Evolutionary conservation across 2,113 vertebrate genomes (phyloP).

Genomic region (Ariopsis seemanni): DNA sequence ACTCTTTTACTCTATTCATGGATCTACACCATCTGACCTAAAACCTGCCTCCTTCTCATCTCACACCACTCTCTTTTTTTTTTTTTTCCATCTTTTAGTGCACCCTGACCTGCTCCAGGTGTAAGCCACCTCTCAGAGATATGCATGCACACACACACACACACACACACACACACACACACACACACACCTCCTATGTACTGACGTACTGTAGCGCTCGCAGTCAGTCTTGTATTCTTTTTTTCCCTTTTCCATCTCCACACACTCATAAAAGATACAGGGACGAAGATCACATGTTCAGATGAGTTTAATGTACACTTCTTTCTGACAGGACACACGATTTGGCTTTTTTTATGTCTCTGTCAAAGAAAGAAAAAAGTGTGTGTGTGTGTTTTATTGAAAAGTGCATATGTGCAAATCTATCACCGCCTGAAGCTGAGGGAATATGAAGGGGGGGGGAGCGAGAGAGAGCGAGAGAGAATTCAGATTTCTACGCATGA

Average conservation of each 20-base stretch:
- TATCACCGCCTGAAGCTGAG: constrained; percentile 12
- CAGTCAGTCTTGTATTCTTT: neutral
- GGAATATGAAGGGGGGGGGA: neutral
- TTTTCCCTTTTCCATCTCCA: neutral
- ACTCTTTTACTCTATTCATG: constrained; percentile 44
- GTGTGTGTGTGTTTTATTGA: neutral
- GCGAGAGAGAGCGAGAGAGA: neutral
- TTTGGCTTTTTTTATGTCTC: neutral
- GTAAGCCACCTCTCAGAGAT: neutral
- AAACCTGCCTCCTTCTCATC: constrained; percentile 36
- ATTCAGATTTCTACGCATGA: neutral
- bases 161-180: neutral
- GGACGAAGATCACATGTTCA: neutral
- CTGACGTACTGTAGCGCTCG: no score
- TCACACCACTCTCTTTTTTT: constrained; percentile 46
- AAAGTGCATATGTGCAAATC: constrained; percentile 24
- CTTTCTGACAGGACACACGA: neutral
- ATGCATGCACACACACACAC: neutral
- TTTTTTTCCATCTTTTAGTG: constrained; percentile 21
- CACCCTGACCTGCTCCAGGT: constrained; percentile 18
- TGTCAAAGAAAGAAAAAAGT: neutral
- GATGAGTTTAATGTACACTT: neutral
- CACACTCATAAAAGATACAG: neutral
- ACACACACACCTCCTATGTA: neutral
- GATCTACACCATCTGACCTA: constrained; percentile 5